Conservation (phyloP, 30 jellyfish, hydroid and myxozoan species). For the Hydra vulgaris region DNA sequence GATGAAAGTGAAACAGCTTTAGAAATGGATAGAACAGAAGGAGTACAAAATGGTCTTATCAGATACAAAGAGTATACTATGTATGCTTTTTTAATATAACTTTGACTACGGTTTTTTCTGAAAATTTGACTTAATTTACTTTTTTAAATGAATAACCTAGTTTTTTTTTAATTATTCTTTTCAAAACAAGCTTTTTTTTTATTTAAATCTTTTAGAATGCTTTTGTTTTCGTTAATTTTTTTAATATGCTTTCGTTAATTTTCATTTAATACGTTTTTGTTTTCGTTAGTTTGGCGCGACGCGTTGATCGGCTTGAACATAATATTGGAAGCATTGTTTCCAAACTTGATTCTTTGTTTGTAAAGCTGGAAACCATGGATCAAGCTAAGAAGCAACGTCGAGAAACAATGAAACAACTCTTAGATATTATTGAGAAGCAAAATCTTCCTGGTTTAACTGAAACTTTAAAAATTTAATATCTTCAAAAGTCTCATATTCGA, state of each 20-base stretch:
- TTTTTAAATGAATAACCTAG: neutral
- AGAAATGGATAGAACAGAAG: slow-evolving; percentile 62
- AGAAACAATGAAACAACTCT: slow-evolving; percentile 87
- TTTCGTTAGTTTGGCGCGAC: slow-evolving; percentile 63
- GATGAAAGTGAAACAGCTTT: slow-evolving; percentile 57
- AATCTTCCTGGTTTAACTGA: slow-evolving; percentile 59
- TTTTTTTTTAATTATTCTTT: too few species aligned
- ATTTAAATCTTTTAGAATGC: too few species aligned
- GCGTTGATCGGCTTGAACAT: slow-evolving; percentile 99
- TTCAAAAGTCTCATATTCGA: too few species aligned
- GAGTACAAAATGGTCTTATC: slow-evolving; percentile 54
- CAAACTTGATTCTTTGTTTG: slow-evolving; percentile 88
- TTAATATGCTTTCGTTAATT: neutral
- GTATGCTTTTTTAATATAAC: slow-evolving; percentile 38
- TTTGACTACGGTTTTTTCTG: neutral
- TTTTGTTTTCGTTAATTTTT: neutral
- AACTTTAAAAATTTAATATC: too few species aligned
- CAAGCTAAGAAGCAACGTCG: slow-evolving; percentile 86
- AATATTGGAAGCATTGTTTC: slow-evolving; percentile 97
- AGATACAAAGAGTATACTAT: slow-evolving; percentile 86
- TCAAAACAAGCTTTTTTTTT: too few species aligned
- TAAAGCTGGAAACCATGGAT: slow-evolving; percentile 96
- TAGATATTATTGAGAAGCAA: slow-evolving; percentile 92
- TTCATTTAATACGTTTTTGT: neutral
- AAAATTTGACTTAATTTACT: neutral